Evolutionary conservation across 2,113 vertebrate genomes (phyloP).

Genomic region (Esox niger): DNA sequence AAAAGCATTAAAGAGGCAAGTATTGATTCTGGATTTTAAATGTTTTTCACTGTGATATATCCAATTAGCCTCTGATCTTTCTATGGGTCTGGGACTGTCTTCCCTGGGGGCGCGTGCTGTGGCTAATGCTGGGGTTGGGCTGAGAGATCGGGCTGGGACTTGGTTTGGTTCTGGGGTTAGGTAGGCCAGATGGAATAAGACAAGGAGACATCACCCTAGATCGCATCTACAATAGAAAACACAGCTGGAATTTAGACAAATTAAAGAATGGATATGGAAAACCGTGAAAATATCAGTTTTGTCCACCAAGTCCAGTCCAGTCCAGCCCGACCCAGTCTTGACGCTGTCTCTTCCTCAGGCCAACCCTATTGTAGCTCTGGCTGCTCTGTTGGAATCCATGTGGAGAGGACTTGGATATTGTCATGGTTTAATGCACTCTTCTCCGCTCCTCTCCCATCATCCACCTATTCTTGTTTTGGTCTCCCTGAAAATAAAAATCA

Average conservation of each 20-base stretch:
- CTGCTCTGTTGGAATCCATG: too few relatives aligned
- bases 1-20: constrained; percentile 74
- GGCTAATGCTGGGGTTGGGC: constrained; percentile 42
- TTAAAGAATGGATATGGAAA: too few relatives aligned
- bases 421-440: constrained; percentile 58
- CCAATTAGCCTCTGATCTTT: constrained; percentile 76
- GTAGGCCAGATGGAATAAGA: too few relatives aligned
- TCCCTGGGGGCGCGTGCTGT: constrained; percentile 48
- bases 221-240: too few relatives aligned
- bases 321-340: too few relatives aligned
- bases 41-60: constrained; percentile 74
- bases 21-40: constrained; percentile 77
- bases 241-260: too few relatives aligned
- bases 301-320: too few relatives aligned
- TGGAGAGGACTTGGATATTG: constrained; percentile 63
- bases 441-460: constrained; percentile 37
- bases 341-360: not conserved
- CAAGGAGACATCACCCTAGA: too few relatives aligned
- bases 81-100: constrained; percentile 57
- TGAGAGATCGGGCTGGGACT: constrained; percentile 47
- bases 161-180: constrained; percentile 32
- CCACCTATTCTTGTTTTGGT: constrained; percentile 54
- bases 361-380: not conserved
- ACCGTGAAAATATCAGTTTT: too few relatives aligned
- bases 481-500: constrained; percentile 60